Conservation (phyloP, 2,888 invertebrate species). For the Amiota minor region DNA sequence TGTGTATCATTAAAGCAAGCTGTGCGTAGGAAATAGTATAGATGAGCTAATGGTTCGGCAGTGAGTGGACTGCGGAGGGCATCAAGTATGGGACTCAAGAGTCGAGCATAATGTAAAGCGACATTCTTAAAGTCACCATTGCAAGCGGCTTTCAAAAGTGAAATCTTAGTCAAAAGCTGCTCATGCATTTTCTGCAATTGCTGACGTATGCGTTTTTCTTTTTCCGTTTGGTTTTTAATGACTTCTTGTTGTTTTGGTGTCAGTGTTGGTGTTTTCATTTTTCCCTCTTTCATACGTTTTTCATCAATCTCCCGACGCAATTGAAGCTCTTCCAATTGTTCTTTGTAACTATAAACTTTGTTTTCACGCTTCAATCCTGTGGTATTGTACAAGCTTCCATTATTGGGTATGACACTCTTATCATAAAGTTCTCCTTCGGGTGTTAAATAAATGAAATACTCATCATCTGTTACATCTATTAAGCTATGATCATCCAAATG, state of each 20-base stretch:
- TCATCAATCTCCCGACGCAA: conserved; percentile 93
- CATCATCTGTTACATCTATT: conserved; percentile 83
- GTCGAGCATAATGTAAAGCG: conserved; percentile 65
- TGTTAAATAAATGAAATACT: conserved; percentile 86
- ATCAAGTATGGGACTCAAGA: conserved; percentile 65
- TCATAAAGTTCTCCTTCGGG: conserved; percentile 94
- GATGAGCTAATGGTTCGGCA: conserved; percentile 79
- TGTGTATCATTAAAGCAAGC: conserved; percentile 75
- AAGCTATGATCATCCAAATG: conserved; percentile 80
- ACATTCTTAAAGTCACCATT: conserved; percentile 67
- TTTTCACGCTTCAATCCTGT: conserved; percentile 91
- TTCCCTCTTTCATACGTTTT: conserved; percentile 86
- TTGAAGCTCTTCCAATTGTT: conserved; percentile 95
- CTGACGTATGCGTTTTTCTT: conserved; percentile 85
- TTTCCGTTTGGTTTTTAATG: conserved; percentile 87
- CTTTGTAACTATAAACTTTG: conserved; percentile 96
- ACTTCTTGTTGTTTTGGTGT: conserved; percentile 94
- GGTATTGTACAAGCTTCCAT: conserved; percentile 68
- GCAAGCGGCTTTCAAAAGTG: conserved; percentile 68
- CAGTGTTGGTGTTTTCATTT: conserved; percentile 81
- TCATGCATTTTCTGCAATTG: conserved; percentile 78
- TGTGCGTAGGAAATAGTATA: conserved; percentile 78
- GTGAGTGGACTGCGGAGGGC: conserved; percentile 85
- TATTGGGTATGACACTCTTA: conserved; percentile 82
- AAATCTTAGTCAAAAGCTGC: conserved; percentile 64